phyloP scores from a whole-genome alignment of 2,888 invertebrate species.

The Hydrotaea cyrtoneurina region DNA sequence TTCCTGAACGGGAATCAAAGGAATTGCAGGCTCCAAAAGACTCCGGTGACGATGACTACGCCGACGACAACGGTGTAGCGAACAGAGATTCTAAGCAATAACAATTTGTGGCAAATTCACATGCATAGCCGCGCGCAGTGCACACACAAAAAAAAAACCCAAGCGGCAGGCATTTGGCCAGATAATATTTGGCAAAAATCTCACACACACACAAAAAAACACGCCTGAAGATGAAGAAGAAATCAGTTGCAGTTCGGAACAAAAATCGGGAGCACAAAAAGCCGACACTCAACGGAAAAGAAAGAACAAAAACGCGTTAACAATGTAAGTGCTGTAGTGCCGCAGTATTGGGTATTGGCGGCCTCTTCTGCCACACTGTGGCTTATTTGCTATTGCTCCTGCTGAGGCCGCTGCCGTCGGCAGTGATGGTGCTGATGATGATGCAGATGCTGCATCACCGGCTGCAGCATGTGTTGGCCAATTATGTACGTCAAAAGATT shows the following conservation, averaged over 20 bases:
- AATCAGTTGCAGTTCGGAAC: conserved; percentile 25
- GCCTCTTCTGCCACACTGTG: conserved; percentile 49
- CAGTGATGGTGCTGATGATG: conserved; percentile 22
- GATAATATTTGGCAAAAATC: conserved; percentile 62
- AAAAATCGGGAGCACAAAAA: conserved; percentile 24
- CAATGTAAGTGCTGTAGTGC: conserved; percentile 25
- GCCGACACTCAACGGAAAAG: conserved; percentile 12
- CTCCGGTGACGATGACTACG: conserved; percentile 21
- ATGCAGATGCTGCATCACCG: conserved; percentile 15
- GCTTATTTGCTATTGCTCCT: conserved; percentile 54
- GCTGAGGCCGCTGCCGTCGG: conserved; percentile 28
- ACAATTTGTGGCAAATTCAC: conserved; percentile 66
- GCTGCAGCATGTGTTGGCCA: conserved; percentile 59
- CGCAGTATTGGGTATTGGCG: conserved; percentile 26
- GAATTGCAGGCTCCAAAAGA: neutral
- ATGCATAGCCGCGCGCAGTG: neutral
- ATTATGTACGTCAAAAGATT: conserved; percentile 69
- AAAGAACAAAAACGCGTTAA: conserved; percentile 16
- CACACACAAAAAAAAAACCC: neutral
- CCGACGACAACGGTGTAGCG: neutral
- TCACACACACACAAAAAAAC: conserved; percentile 20
- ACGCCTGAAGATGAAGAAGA: conserved; percentile 21
- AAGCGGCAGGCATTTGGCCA: conserved; percentile 51
- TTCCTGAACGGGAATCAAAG: conserved; percentile 39
- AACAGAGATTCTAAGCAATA: conserved; percentile 59